phyloP scores from a whole-genome alignment of 2,113 vertebrate species.

The Pimephales promelas region DNA sequence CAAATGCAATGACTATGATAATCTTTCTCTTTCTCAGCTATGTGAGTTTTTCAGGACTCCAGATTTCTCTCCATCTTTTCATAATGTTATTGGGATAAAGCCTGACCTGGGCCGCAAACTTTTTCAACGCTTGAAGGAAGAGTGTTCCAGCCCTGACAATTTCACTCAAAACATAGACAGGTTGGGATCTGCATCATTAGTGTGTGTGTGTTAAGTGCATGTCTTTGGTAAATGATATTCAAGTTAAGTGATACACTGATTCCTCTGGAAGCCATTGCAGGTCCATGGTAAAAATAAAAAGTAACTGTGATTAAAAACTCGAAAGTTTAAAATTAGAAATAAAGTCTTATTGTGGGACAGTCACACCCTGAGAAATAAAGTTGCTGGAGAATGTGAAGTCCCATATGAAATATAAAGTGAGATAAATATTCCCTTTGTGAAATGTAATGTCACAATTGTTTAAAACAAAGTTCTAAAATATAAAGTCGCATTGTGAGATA shows the following conservation, averaged over 20 bases:
- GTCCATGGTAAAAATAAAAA: not conserved
- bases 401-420: not conserved
- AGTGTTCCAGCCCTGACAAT: constrained; percentile 42
- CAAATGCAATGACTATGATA: not conserved
- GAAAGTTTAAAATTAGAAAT: not conserved
- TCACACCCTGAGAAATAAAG: not conserved
- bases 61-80: constrained; percentile 48
- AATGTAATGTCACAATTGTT: not conserved
- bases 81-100: constrained; percentile 22
- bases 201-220: not conserved
- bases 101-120: constrained; percentile 28
- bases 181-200: constrained; percentile 24
- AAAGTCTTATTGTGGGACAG: not conserved
- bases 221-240: not conserved
- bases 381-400: not conserved
- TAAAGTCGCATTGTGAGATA: not conserved
- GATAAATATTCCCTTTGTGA: not conserved
- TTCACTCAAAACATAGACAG: constrained; percentile 52
- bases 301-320: not conserved
- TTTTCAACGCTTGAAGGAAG: constrained; percentile 35
- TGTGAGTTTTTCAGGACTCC: constrained; percentile 58
- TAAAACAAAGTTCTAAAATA: not conserved
- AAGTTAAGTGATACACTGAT: not conserved
- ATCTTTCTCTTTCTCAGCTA: constrained; percentile 57
- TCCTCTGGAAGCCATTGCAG: not conserved